A percentile compares a stretch with the other conserved stretches of the same genome.
Conservation (phyloP, 53 echinoderm and acorn worm species). For the Arbacia lixula region DNA sequence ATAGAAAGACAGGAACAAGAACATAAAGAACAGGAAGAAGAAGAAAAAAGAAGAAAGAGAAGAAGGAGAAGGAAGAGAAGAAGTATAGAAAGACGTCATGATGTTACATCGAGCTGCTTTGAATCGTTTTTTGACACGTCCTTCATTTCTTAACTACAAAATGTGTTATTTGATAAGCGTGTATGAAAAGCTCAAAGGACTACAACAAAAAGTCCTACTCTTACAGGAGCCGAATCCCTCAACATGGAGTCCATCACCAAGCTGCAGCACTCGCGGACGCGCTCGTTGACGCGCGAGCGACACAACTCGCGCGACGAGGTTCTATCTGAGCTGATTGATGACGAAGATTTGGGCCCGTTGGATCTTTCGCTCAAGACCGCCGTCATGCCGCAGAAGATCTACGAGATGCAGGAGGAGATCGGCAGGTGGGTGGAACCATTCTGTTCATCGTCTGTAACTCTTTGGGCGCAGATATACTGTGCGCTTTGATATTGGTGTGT, state of each 20-base stretch:
- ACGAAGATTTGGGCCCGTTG: slow-evolving; percentile 61
- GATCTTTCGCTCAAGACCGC: slow-evolving; percentile 78
- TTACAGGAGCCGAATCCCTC: slow-evolving; percentile 74
- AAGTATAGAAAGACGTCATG: background rate
- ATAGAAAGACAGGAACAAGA: background rate
- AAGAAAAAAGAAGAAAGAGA: background rate
- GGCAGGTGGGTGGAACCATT: slow-evolving; percentile 82
- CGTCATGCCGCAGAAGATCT: slow-evolving; percentile 82
- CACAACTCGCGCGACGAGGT: slow-evolving; percentile 56
- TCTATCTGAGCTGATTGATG: slow-evolving; percentile 59
- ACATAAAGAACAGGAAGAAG: background rate
- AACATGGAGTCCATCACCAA: slow-evolving; percentile 74
- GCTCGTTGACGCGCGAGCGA: slow-evolving; percentile 44
- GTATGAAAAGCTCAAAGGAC: background rate
- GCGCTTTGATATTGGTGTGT: no score
- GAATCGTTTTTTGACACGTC: background rate
- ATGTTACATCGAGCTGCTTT: background rate
- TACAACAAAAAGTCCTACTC: background rate
- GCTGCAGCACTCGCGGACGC: slow-evolving; percentile 54
- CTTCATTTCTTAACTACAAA: background rate
- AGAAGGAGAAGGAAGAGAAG: background rate
- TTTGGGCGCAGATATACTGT: no score
- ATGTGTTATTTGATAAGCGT: no score
- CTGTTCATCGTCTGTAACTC: no score
- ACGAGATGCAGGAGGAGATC: slow-evolving; percentile 93